These are phyloP conservation scores for Sebastolobus altivelis DNA, from an alignment of 2,797 vertebrate genomes.

Conservation along the genomic window DNA sequence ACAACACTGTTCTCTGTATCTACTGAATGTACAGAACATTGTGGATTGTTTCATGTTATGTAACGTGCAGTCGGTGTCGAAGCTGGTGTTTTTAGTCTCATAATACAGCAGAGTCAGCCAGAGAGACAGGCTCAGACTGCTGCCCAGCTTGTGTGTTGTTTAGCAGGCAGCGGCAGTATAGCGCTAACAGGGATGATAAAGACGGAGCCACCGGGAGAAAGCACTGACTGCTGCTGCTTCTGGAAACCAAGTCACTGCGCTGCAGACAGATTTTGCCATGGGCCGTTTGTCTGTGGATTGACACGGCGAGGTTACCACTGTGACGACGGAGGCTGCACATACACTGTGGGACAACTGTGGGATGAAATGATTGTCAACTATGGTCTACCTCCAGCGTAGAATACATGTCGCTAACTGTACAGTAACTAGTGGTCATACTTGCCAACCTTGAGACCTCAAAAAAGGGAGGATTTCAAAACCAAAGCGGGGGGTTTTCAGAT, in stretches of 20 bases:
- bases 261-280: neutral
- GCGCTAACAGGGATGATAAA: constrained; percentile 4
- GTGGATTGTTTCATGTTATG: constrained; percentile 26
- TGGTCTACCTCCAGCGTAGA: neutral
- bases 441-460: too few relatives aligned
- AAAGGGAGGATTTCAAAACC: too few relatives aligned
- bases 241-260: constrained; percentile 1
- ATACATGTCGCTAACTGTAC: neutral
- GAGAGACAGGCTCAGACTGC: constrained; percentile 10
- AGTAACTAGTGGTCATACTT: neutral
- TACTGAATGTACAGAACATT: constrained; percentile 5
- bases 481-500: too few relatives aligned
- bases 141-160: constrained; percentile 19
- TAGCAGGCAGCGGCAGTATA: neutral
- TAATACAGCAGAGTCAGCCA: neutral
- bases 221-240: constrained; percentile 4
- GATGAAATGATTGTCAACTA: neutral
- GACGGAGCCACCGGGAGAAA: constrained; percentile 6
- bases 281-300: constrained; percentile 1
- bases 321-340: neutral
- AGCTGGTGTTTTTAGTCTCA: constrained; percentile 15
- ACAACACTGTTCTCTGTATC: neutral
- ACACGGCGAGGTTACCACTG: neutral
- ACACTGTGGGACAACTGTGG: neutral
- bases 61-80: constrained; percentile 1